A percentile compares a stretch with the other conserved stretches of the same genome.
phyloP scores from a whole-genome alignment of 1,140 invertebrate genomes.

The Conopomorpha cramerella region DNA sequence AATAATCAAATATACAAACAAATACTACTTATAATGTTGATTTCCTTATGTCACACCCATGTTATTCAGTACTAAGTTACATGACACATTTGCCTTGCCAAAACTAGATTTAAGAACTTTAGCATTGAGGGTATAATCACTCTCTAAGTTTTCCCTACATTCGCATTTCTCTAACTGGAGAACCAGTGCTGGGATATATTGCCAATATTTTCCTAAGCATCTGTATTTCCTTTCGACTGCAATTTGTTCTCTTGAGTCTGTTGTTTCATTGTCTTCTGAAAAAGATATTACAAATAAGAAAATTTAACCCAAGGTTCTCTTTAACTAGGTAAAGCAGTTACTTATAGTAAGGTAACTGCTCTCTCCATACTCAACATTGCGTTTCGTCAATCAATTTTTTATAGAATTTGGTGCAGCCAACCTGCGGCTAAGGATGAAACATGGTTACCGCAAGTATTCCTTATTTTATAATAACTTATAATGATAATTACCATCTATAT shows the following conservation, averaged over 20 bases:
- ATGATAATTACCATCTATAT: constrained; percentile 26
- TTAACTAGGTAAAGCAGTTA: too few species aligned
- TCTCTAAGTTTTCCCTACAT: constrained; percentile 6
- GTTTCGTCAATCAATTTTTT: too few species aligned
- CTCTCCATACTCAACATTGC: too few species aligned
- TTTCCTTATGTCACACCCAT: constrained; percentile 18
- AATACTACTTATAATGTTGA: too few species aligned
- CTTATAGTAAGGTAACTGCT: too few species aligned
- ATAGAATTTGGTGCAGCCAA: too few species aligned
- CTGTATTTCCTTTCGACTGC: constrained; percentile 35
- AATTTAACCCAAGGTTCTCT: too few species aligned
- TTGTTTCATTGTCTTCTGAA: constrained; percentile 21
- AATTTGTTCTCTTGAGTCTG: constrained; percentile 11
- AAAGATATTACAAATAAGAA: too few species aligned
- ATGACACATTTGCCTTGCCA: constrained; percentile 11
- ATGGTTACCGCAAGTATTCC: too few species aligned
- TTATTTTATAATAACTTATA: constrained; percentile 7
- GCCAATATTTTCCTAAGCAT: constrained; percentile 59
- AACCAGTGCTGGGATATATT: constrained; percentile 43
- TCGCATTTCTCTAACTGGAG: constrained; percentile 22
- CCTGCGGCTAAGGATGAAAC: too few species aligned
- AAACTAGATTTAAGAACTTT: constrained; percentile 14
- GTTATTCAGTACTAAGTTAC: constrained; percentile 15
- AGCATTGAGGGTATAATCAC: constrained; percentile 14
- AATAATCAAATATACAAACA: too few species aligned